These are phyloP conservation scores for Alentia gelatinosa DNA, from an alignment of 2,888 invertebrate genomes.

Conservation along the genomic window DNA sequence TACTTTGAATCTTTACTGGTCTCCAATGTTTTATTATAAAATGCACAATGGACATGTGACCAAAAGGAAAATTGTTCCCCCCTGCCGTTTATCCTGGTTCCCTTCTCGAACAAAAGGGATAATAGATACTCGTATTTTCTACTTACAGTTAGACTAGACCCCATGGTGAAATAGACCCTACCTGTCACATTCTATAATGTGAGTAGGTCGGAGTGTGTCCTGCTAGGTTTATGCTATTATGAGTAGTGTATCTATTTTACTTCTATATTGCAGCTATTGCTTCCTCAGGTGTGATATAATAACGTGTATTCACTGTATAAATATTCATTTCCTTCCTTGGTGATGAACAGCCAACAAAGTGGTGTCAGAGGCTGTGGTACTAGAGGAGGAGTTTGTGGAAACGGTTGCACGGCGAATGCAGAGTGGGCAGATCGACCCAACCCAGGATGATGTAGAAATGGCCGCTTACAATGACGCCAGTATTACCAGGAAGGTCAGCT, in stretches of 20 bases:
- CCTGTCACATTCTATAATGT: neutral
- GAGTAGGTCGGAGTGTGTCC: too few relatives aligned
- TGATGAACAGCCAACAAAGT: slow-evolving; percentile 39
- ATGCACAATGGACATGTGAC: too few relatives aligned
- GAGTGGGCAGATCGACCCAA: slow-evolving; percentile 49
- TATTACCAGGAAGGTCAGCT: slow-evolving; percentile 53
- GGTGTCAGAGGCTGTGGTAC: neutral
- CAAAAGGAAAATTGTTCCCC: too few relatives aligned
- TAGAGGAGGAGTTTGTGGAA: slow-evolving; percentile 41
- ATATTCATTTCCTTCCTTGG: neutral
- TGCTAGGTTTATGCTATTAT: neutral
- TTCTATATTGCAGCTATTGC: neutral
- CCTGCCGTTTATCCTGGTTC: too few relatives aligned
- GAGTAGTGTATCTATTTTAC: neutral
- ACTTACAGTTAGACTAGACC: too few relatives aligned
- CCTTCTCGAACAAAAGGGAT: too few relatives aligned
- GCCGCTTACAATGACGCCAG: slow-evolving; percentile 57
- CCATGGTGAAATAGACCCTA: too few relatives aligned
- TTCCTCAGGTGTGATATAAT: neutral
- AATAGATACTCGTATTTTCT: too few relatives aligned
- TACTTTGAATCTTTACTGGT: too few relatives aligned
- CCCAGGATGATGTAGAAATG: slow-evolving; percentile 68
- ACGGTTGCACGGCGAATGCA: slow-evolving; percentile 42
- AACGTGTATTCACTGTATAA: neutral
- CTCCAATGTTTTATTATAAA: too few relatives aligned